Evolutionary conservation across 1,140 invertebrate genomes (phyloP).

Genomic region (Ruditapes philippinarum): DNA sequence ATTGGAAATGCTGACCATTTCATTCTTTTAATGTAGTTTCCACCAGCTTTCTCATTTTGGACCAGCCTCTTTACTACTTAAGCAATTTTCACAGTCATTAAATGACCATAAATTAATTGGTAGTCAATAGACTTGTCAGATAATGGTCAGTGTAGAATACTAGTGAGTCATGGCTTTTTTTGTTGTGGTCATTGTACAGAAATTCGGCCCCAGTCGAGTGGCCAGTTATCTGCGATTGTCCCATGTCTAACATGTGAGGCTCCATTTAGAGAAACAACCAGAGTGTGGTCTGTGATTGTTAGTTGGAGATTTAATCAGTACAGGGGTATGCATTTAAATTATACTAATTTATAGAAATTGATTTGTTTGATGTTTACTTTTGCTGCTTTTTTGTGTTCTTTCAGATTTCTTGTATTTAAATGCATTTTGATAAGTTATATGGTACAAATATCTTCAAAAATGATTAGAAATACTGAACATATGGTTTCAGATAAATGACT

Average conservation of each 20-base stretch:
- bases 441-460: too few relatives aligned
- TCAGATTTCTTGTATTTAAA: too few relatives aligned
- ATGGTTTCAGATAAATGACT: too few relatives aligned
- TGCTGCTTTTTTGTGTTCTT: too few relatives aligned
- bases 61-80: not conserved
- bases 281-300: too few relatives aligned
- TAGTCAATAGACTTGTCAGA: constrained; percentile 14
- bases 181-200: not conserved
- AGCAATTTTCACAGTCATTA: constrained; percentile 3
- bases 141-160: constrained; percentile 21
- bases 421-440: too few relatives aligned
- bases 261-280: too few relatives aligned
- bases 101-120: constrained; percentile 20
- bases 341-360: too few relatives aligned
- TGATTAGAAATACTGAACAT: too few relatives aligned
- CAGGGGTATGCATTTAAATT: too few relatives aligned
- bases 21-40: not conserved
- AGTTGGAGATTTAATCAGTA: too few relatives aligned
- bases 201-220: not conserved
- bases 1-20: not conserved
- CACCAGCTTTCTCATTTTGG: not conserved
- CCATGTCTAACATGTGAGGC: not conserved
- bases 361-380: too few relatives aligned
- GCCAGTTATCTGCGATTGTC: not conserved
- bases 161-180: not conserved